phyloP scores from a whole-genome alignment of 2,888 invertebrate species.

The Pogonocherus hispidulus region DNA sequence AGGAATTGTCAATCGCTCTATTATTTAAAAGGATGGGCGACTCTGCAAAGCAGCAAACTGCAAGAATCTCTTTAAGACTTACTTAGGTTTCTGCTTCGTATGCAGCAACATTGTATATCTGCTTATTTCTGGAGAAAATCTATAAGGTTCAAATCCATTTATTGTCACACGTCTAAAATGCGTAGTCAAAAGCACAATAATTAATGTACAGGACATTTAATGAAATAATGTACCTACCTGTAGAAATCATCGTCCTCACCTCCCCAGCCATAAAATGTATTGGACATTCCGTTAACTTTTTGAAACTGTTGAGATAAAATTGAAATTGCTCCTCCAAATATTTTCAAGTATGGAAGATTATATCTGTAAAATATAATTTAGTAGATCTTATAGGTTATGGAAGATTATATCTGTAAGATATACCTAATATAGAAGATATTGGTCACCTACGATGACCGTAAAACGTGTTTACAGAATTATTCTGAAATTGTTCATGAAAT shows the following conservation, averaged over 20 bases:
- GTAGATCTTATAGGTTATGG: not conserved
- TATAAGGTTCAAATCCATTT: slow-evolving; percentile 56
- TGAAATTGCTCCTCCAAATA: slow-evolving; percentile 88
- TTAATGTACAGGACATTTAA: not conserved
- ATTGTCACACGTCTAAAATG: slow-evolving; percentile 56
- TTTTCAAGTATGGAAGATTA: slow-evolving; percentile 79
- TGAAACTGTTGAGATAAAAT: slow-evolving; percentile 81
- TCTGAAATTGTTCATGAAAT: too few relatives aligned
- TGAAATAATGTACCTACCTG: slow-evolving; percentile 56
- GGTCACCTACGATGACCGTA: too few relatives aligned
- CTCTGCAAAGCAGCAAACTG: too few relatives aligned
- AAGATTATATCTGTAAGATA: too few relatives aligned
- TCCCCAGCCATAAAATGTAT: slow-evolving; percentile 88
- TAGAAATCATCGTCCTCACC: slow-evolving; percentile 93
- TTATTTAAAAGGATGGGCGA: too few relatives aligned
- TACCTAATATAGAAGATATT: too few relatives aligned
- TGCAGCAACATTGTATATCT: slow-evolving; percentile 63
- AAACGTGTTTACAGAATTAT: too few relatives aligned
- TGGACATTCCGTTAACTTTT: slow-evolving; percentile 87
- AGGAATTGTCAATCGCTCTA: too few relatives aligned
- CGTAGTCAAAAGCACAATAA: slow-evolving; percentile 25
- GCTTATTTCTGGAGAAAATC: slow-evolving; percentile 62
- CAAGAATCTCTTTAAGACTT: slow-evolving; percentile 37
- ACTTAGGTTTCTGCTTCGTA: slow-evolving; percentile 60
- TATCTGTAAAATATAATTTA: slow-evolving; percentile 70